Percentiles rank a stretch among this genome's conserved stretches.
These are phyloP conservation scores for Zelleria hepariella DNA, from an alignment of 2,888 invertebrate genomes.

Conservation along the genomic window DNA sequence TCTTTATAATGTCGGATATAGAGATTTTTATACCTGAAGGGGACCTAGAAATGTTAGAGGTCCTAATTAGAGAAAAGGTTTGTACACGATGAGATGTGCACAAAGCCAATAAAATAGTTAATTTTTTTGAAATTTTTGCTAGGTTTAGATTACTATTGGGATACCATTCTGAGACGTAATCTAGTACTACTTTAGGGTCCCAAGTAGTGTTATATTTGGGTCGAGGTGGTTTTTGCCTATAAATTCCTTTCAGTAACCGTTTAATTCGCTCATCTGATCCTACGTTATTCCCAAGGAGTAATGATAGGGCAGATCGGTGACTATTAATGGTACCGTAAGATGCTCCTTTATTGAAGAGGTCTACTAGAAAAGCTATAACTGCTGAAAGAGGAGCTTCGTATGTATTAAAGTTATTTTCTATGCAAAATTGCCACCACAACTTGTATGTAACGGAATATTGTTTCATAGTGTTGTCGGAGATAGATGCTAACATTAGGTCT, in stretches of 20 bases:
- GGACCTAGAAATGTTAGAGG: background rate
- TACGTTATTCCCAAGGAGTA: constrained; percentile 9
- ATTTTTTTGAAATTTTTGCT: constrained; percentile 7
- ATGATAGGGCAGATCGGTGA: constrained; percentile 13
- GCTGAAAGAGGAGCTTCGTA: too few species aligned
- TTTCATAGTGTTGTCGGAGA: constrained; percentile 7
- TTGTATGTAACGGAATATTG: constrained; percentile 9
- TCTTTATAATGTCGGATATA: background rate
- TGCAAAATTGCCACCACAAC: constrained; percentile 12
- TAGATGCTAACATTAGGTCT: constrained; percentile 10
- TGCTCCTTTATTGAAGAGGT: constrained; percentile 6
- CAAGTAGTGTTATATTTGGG: constrained; percentile 12
- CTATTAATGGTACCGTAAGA: constrained; percentile 13
- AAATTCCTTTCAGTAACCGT: constrained; percentile 14
- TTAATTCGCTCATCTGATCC: constrained; percentile 8
- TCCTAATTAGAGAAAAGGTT: constrained; percentile 11
- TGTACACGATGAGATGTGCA: constrained; percentile 12
- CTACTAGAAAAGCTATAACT: constrained; percentile 10
- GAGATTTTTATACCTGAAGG: background rate
- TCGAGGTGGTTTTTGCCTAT: constrained; percentile 9
- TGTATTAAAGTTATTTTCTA: too few species aligned
- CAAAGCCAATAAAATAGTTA: constrained; percentile 9
- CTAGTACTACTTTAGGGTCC: constrained; percentile 12
- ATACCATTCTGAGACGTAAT: background rate
- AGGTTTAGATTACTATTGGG: constrained; percentile 3